Evolutionary conservation across 92 coral and sea anemone genomes (phyloP), one percentile per base, ranked within the genome.

Genomic region (Zoanthus sansibaricus): DNA sequence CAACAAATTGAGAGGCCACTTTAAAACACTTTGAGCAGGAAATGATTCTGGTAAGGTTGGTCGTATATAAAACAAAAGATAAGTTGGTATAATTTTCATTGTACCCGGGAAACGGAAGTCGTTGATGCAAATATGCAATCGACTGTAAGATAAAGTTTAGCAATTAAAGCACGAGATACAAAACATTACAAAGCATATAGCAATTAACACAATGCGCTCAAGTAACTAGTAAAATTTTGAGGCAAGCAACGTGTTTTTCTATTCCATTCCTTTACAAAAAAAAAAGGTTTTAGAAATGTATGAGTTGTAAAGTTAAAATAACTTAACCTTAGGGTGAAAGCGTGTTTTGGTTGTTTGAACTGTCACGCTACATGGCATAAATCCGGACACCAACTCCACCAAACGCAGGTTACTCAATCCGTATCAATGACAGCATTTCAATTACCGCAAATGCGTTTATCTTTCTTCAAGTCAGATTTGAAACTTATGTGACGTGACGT

Each of bases 401-500:
- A 66, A 79, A 46, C 46, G 75, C 10, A 55, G 16, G 42, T 64
- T 80, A 80, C 75, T 64, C 74, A 66, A 64, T 66, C 59, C 20
- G 59, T 80, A 37, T 80, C 74, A 80, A 56, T 56, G 44, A 58
- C 42, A 59, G 20, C 56, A 59, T 46, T 16, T 55, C 46, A 47
- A 80, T 68, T 46, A 74, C 58, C 61, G 25, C 31, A 33, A 78
- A 21, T 86, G 56, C 55, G 78, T 77, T 49, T 71, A 78, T 48
- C 83, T 78, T 56, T 83, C 78, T 79, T 78, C 79, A 64, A 76
- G 76, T 25, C 77, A 74, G 83, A 70, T 55, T 17, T 59, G 42
- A 76, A 68, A 59, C 86, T 80, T 76, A 17, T 82, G 83, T 85
- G 88, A 88, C 88, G 88, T 94, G 93, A 94, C 96, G 95, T 91